A percentile compares a stretch with the other conserved stretches of the same genome.
phyloP scores from a whole-genome alignment of 2,888 invertebrate genomes.

The Pseudoips prasinana region DNA sequence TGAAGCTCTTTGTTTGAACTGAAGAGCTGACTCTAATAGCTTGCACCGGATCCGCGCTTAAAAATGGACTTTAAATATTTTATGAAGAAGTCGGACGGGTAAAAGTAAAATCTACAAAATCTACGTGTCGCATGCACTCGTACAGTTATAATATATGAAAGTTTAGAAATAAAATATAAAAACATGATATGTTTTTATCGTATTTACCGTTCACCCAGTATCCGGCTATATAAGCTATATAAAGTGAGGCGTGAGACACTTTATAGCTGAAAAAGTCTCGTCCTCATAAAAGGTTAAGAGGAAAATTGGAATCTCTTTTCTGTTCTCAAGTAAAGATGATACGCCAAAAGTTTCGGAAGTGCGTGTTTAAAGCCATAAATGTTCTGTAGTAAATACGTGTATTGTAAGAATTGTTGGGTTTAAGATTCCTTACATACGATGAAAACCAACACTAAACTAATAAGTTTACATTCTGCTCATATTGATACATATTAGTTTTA shows the following conservation, averaged over 20 bases:
- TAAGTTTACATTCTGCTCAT: too few relatives aligned
- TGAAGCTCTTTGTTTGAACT: slow-evolving; percentile 77
- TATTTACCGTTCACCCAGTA: too few relatives aligned
- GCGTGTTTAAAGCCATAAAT: too few relatives aligned
- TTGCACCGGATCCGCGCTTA: slow-evolving; percentile 75
- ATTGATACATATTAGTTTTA: too few relatives aligned
- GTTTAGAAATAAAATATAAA: slow-evolving; percentile 18
- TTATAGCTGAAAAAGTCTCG: slow-evolving; percentile 12
- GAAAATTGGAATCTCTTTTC: neutral
- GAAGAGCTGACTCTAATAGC: slow-evolving; percentile 80
- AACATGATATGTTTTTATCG: slow-evolving; percentile 12
- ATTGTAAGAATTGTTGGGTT: too few relatives aligned
- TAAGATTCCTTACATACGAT: too few relatives aligned
- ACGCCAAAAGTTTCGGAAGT: too few relatives aligned
- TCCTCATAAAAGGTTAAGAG: slow-evolving; percentile 7
- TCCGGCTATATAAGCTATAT: too few relatives aligned
- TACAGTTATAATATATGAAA: slow-evolving; percentile 22
- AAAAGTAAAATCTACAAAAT: slow-evolving; percentile 46
- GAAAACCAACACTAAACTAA: too few relatives aligned
- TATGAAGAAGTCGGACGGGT: slow-evolving; percentile 60
- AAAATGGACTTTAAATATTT: slow-evolving; percentile 79
- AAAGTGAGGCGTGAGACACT: slow-evolving; percentile 12
- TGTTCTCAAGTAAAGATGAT: too few relatives aligned
- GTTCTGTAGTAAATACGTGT: too few relatives aligned
- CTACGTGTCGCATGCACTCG: slow-evolving; percentile 26